These are phyloP conservation scores for Steromphala cineraria DNA, from an alignment of 2,888 invertebrate species.

Conservation along the genomic window DNA sequence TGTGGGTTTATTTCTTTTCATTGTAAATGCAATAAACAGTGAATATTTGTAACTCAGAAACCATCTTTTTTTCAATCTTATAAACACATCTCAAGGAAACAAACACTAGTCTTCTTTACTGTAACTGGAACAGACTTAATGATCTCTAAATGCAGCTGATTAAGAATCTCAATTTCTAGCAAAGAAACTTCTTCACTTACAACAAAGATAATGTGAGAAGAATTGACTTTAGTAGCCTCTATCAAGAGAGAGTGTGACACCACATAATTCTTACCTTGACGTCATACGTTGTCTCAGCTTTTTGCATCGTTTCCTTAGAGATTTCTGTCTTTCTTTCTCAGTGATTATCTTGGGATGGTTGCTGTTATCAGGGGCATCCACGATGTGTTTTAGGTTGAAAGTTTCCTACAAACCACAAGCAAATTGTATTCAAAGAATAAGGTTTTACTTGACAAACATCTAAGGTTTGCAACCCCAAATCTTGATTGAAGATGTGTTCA, in stretches of 20 bases:
- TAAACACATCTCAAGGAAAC: too few species aligned
- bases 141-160: not conserved
- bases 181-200: too few species aligned
- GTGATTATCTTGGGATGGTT: constrained; percentile 78
- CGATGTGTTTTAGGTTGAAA: constrained; percentile 81
- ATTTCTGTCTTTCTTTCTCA: constrained; percentile 85
- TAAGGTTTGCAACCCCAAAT: too few species aligned
- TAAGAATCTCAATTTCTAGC: constrained; percentile 65
- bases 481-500: too few species aligned
- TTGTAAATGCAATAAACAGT: too few species aligned
- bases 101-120: too few species aligned
- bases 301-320: constrained; percentile 89
- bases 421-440: not conserved
- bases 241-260: not conserved
- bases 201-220: too few species aligned
- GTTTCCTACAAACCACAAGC: constrained; percentile 54
- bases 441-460: too few species aligned
- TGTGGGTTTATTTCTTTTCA: too few species aligned
- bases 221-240: not conserved
- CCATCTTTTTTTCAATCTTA: too few species aligned
- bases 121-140: not conserved
- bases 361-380: constrained; percentile 79
- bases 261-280: constrained; percentile 39
- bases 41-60: too few species aligned
- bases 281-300: constrained; percentile 85